Evolutionary conservation across 2,113 vertebrate species (phyloP).

Genomic region (Tringa solitaria): DNA sequence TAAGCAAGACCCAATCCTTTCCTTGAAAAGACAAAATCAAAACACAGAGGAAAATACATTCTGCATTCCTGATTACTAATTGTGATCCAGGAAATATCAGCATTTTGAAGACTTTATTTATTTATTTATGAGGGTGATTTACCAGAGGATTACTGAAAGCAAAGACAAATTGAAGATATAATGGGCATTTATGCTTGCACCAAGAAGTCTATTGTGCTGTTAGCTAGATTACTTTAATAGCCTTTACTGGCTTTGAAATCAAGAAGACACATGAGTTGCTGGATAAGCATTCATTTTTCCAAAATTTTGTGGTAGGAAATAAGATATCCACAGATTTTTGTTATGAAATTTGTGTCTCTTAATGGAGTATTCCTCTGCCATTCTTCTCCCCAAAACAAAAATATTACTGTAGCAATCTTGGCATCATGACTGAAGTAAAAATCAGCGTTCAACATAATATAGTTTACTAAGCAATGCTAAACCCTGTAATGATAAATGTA

Average conservation of each 20-base stretch:
- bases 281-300: neutral
- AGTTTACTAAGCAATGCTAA: neutral
- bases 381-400: neutral
- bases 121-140: neutral
- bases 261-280: conserved; percentile 14
- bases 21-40: neutral
- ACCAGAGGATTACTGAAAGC: conserved; percentile 17
- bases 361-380: neutral
- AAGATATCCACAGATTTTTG: neutral
- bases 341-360: neutral
- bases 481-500: neutral
- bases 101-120: neutral
- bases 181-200: conserved; percentile 34
- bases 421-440: neutral
- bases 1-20: neutral
- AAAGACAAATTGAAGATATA: conserved; percentile 28
- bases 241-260: conserved; percentile 45
- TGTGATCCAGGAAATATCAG: neutral
- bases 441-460: neutral
- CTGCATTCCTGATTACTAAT: neutral
- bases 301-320: conserved; percentile 32
- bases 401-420: neutral
- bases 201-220: conserved; percentile 39
- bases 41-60: neutral
- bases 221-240: conserved; percentile 59